Evolutionary conservation across 2,113 vertebrate species (phyloP).

Genomic region (Lampris incognitus): DNA sequence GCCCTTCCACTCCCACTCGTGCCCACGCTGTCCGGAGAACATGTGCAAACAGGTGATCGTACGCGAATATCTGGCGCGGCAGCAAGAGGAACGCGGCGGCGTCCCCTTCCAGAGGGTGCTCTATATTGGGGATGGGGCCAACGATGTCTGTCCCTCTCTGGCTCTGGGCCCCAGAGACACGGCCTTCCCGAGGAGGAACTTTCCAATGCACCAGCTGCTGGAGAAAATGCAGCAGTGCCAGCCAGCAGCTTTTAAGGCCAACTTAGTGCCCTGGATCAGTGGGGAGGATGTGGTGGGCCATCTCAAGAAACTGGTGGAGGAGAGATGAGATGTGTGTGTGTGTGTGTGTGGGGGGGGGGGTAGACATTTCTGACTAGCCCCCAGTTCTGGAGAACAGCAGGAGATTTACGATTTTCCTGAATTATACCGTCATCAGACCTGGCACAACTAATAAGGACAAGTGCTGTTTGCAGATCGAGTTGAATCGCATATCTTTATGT

Average conservation of each 20-base stretch:
- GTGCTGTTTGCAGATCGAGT: not conserved
- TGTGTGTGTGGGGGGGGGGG: not conserved
- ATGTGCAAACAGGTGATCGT: slow-evolving; percentile 96
- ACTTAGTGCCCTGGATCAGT: slow-evolving; percentile 87
- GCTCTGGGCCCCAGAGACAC: slow-evolving; percentile 84
- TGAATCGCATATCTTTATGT: not conserved
- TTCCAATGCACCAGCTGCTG: slow-evolving; percentile 89
- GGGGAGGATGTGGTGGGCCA: slow-evolving; percentile 83
- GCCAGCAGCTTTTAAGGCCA: slow-evolving; percentile 78
- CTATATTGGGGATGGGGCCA: slow-evolving; percentile 93
- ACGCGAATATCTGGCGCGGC: slow-evolving; percentile 83
- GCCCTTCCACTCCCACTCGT: slow-evolving; percentile 91
- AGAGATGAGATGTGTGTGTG: slow-evolving; percentile 60
- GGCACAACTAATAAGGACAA: not conserved
- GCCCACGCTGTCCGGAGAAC: slow-evolving; percentile 89
- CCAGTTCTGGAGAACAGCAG: not conserved
- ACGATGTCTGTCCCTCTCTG: slow-evolving; percentile 90
- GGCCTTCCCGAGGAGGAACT: slow-evolving; percentile 89
- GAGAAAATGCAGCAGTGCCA: slow-evolving; percentile 80
- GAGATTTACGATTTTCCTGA: slow-evolving; percentile 43
- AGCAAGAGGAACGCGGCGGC: slow-evolving; percentile 81
- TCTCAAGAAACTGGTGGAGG: slow-evolving; percentile 85
- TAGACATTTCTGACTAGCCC: not conserved
- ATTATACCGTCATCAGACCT: slow-evolving; percentile 36
- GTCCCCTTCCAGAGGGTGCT: slow-evolving; percentile 87